Evolutionary conservation across 2,888 invertebrate genomes (phyloP), one percentile per base, ranked within the genome.

Genomic region (Ennomos quercinarius): DNA sequence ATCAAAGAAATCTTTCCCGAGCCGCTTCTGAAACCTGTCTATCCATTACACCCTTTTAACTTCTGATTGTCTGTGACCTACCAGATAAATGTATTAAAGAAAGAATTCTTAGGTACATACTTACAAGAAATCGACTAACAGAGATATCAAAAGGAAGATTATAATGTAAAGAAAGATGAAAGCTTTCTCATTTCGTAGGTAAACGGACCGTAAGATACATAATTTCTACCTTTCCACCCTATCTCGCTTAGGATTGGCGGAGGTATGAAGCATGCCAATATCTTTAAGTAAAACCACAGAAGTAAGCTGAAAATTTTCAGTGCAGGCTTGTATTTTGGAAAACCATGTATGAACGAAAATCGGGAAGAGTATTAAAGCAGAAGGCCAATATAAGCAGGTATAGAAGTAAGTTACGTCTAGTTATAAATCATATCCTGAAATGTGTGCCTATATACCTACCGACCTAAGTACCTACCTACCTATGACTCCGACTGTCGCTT

Each of bases 1-100:
- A 63, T 63, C 62, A 64, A 53, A 38, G 38, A 40, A 43, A 47
- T 40, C 47, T 57, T 52, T 50, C 44, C 38, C 39, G 36, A 47
- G 48, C 40, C 43, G 57, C 27, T 64, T 62, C 51, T 57, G 60
- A 64, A 53, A 47, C 43, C 47, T 55, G 36, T 55, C 55, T 60
- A 61, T 62, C 54, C 57, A 65, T 63, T 65, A 62, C 62, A 54
- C 61, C 54, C 60, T 57, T 64, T 65, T 55, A 57, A 59, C 34
- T 62, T 49, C 47, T 61, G 61, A 57, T 48, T 54, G 48, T 49
- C 47, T 57, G 27, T 27, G 48, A 45, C 53, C 55, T 39, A 56
- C 45, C 45, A 58, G 47, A 57, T 62, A 60, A 53, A 52, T 54
- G 36, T 44, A 47, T 53, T 41, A 39, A 47, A 37, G 46, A 52